Evolutionary conservation across 2,797 vertebrate species (phyloP), one percentile per base, ranked within the genome.

Genomic region (Tadarida brasiliensis): DNA sequence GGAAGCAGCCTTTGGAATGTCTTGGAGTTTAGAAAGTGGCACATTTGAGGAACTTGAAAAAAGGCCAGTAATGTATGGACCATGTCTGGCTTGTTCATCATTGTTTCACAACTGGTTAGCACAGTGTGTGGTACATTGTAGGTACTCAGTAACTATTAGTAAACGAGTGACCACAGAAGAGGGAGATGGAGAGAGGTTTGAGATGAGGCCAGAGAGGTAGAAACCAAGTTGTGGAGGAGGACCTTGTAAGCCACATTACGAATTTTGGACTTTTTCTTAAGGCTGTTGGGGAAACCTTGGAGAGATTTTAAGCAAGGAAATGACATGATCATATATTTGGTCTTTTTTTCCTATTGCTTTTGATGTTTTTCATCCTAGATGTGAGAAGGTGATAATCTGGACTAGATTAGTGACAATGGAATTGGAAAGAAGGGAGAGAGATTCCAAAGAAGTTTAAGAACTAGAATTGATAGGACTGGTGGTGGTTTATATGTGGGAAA

Each of bases 281-380:
- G 30, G n/a, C 67, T 19, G 16, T 8, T 88, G 35, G 81, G 39
- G 47, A 81, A 82, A 49, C 2, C 49, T 87, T 44, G 80, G 65
- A 81, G 44, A 82, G 63, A 89, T 70, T 89, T 81, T 76, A 81
- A 83, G 78, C 17, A 77, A 86, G 74, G 59, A 92, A 65, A 33
- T 65, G n/a, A 67, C 54, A 81, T 28, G 30, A 63, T 87, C 20
- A 7, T 28, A 28, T 82, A 7, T 74, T 71, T 74, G 24, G 17
- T 92, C 95, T 95, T 30, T 70, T 39, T 67, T 65, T 56, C 73
- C 68, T 1, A 11, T 90, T 86, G 51, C 63, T 94, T 90, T 67
- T 73, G 7, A 63, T 73, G 44, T 80, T 68, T 78, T 47, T 57
- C 16, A 85, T 47, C 35, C 63, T 61, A 51, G 57, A 30, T 81